Evolutionary conservation across 2,113 vertebrate species (phyloP).

Genomic region (Glareola pratincola): DNA sequence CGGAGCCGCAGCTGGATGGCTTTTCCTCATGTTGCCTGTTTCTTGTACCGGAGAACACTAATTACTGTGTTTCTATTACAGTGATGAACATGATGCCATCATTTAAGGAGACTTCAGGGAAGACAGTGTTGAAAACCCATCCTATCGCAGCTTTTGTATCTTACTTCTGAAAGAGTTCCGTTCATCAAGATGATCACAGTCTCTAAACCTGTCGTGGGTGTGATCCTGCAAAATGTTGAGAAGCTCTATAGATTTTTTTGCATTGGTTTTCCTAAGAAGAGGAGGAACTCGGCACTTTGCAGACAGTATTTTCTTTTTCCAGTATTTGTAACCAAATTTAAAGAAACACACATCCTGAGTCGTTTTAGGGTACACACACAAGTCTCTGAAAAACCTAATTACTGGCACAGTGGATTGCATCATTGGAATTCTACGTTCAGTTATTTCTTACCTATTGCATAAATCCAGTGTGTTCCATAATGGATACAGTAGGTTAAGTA

Average conservation of each 20-base stretch:
- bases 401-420: neutral
- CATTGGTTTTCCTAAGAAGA: neutral
- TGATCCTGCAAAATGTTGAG: neutral
- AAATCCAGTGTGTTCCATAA: neutral
- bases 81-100: slow-evolving; percentile 81
- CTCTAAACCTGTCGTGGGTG: neutral
- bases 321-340: neutral
- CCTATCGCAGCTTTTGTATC: neutral
- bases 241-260: neutral
- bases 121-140: neutral
- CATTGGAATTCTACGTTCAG: neutral
- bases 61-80: slow-evolving; percentile 60
- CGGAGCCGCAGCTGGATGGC: neutral
- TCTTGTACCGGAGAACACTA: neutral
- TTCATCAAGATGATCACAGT: neutral
- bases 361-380: neutral
- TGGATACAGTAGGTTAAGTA: neutral
- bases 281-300: neutral
- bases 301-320: neutral
- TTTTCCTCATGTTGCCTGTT: neutral
- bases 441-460: neutral
- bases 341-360: neutral
- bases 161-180: neutral
- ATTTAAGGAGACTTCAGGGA: slow-evolving; percentile 67
- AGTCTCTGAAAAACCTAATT: neutral